A percentile compares a stretch with the other conserved stretches of the same genome.
phyloP scores from a whole-genome alignment of 2,888 invertebrate genomes.

The Pristionchus entomophagus region DNA sequence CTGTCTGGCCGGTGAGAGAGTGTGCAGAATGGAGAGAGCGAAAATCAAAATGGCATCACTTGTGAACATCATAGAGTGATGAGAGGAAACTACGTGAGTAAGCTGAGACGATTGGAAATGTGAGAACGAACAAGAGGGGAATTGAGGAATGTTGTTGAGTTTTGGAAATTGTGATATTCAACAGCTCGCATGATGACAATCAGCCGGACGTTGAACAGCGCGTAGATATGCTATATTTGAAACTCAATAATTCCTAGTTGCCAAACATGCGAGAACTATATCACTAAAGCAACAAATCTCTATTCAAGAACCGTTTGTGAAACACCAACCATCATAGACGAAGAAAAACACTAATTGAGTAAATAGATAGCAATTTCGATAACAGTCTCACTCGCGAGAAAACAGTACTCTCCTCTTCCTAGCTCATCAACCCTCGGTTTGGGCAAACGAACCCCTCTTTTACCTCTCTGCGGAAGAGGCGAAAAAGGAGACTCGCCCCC shows the following conservation, averaged over 20 bases:
- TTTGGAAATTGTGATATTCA: background rate
- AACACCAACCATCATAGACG: background rate
- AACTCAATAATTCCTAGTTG: background rate
- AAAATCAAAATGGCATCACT: too few relatives aligned
- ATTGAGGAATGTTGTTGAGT: background rate
- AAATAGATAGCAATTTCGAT: background rate
- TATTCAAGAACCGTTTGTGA: background rate
- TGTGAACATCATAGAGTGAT: background rate
- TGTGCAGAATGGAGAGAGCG: too few relatives aligned
- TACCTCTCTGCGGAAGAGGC: background rate
- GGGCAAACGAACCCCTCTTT: background rate
- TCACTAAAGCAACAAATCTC: background rate
- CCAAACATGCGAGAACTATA: background rate
- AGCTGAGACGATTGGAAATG: background rate
- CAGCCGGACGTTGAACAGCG: background rate
- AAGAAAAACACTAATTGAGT: background rate
- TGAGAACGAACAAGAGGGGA: background rate
- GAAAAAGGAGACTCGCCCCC: background rate
- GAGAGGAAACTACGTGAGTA: background rate
- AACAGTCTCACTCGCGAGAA: background rate
- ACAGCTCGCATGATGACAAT: background rate
- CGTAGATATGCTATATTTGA: background rate
- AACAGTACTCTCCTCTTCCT: background rate
- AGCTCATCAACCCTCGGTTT: constrained; percentile 12
- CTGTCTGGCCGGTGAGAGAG: too few relatives aligned